phyloP scores from a whole-genome alignment of 2,797 vertebrate species.

The Pseudochirops cupreus region DNA sequence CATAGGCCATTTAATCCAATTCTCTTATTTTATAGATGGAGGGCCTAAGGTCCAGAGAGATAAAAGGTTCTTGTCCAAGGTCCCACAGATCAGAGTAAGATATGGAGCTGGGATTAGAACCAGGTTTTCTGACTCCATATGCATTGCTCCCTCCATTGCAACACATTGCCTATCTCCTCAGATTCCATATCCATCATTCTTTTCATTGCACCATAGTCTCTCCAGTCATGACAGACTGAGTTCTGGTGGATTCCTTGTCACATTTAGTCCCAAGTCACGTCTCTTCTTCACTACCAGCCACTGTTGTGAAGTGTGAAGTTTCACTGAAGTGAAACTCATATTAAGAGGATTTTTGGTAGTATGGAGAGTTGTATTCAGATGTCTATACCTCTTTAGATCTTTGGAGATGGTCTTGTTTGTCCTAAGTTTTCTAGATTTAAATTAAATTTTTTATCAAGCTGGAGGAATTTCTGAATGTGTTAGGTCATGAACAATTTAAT shows the following conservation, averaged over 20 bases:
- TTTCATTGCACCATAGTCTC: neutral
- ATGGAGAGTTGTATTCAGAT: neutral
- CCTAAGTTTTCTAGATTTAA: neutral
- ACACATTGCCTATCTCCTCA: neutral
- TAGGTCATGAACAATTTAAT: neutral
- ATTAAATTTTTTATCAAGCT: neutral
- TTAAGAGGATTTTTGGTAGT: neutral
- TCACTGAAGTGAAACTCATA: neutral
- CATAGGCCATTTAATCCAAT: neutral
- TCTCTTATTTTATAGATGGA: neutral
- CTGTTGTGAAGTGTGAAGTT: neutral
- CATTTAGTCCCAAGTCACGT: neutral
- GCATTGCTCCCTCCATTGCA: neutral
- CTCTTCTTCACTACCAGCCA: neutral
- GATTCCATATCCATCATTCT: neutral
- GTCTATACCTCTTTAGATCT: neutral
- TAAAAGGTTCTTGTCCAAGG: neutral
- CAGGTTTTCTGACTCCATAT: neutral
- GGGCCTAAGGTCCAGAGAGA: neutral
- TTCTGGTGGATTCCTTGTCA: neutral
- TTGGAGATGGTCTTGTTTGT: neutral
- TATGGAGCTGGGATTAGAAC: neutral
- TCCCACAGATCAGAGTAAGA: neutral
- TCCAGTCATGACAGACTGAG: neutral
- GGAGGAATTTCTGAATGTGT: neutral